These are phyloP conservation scores for Plagiodera versicolora DNA, from an alignment of 2,888 invertebrate genomes.

Conservation along the genomic window DNA sequence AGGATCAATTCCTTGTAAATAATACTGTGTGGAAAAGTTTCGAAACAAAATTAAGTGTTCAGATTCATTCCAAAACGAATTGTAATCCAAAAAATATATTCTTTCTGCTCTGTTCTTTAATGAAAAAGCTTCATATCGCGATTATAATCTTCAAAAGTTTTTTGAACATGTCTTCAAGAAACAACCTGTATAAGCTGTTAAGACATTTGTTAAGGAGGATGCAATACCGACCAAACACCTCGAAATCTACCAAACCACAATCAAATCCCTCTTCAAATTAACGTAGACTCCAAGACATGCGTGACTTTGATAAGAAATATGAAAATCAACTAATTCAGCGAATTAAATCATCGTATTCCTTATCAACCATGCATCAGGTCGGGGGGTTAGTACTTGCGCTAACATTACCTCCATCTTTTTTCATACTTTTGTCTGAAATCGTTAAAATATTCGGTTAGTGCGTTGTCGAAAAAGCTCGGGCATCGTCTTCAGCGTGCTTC, in stretches of 20 bases:
- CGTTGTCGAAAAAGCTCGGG: background rate
- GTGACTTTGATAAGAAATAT: conserved; percentile 27
- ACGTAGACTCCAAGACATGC: conserved; percentile 18
- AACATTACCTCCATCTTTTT: conserved; percentile 71
- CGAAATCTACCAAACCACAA: background rate
- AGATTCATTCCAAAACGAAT: too few relatives aligned
- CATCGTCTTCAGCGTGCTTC: background rate
- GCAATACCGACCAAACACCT: background rate
- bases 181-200: too few relatives aligned
- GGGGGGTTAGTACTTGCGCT: conserved; percentile 27
- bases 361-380: conserved; percentile 32
- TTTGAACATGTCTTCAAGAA: too few relatives aligned
- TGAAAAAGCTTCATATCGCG: too few relatives aligned
- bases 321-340: too few relatives aligned
- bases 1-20: too few relatives aligned
- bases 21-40: too few relatives aligned
- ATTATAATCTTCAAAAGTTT: too few relatives aligned
- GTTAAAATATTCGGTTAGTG: conserved; percentile 25
- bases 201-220: background rate
- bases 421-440: conserved; percentile 74
- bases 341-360: conserved; percentile 17
- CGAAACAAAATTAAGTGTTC: too few relatives aligned
- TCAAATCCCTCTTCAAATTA: background rate
- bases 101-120: too few relatives aligned
- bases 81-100: too few relatives aligned